A percentile compares a stretch with the other conserved stretches of the same genome.
phyloP scores from a whole-genome alignment of 2,888 invertebrate genomes.

The Seira sanloemensis region DNA sequence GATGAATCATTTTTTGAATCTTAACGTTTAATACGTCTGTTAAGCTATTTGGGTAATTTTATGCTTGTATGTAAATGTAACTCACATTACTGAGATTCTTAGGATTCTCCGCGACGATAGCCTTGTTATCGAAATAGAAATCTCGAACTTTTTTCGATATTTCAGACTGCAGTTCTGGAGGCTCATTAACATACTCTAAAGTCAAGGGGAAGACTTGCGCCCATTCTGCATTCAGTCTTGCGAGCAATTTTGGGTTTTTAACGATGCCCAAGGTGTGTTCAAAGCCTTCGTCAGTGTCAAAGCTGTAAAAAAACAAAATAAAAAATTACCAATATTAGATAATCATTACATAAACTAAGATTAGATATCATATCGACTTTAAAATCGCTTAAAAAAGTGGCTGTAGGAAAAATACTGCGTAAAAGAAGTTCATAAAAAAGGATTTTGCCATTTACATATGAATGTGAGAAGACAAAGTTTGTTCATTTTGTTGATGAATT shows the following conservation, averaged over 20 bases:
- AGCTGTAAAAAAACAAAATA: no score
- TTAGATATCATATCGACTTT: no score
- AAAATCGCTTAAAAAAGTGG: no score
- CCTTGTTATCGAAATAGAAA: conserved; percentile 55
- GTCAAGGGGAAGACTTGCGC: conserved; percentile 48
- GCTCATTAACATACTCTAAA: conserved; percentile 51
- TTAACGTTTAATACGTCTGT: no score
- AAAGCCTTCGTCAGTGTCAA: conserved; percentile 63
- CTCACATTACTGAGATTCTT: conserved; percentile 60
- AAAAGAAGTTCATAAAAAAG: background rate
- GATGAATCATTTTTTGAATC: no score
- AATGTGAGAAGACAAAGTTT: no score
- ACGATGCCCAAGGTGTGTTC: conserved; percentile 53
- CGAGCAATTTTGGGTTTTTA: conserved; percentile 26
- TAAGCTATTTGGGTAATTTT: no score
- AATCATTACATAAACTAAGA: no score
- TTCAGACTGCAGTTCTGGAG: conserved; percentile 25
- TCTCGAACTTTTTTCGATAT: conserved; percentile 49
- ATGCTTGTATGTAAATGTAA: no score
- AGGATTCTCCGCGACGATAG: conserved; percentile 32
- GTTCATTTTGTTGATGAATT: no score
- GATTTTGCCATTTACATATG: no score
- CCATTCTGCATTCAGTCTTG: conserved; percentile 56
- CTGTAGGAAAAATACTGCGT: background rate
- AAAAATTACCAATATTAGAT: no score